Base-by-base conservation (phyloP, 2,113 vertebrate species). In the Pyrgilauda ruficollis region DNA sequence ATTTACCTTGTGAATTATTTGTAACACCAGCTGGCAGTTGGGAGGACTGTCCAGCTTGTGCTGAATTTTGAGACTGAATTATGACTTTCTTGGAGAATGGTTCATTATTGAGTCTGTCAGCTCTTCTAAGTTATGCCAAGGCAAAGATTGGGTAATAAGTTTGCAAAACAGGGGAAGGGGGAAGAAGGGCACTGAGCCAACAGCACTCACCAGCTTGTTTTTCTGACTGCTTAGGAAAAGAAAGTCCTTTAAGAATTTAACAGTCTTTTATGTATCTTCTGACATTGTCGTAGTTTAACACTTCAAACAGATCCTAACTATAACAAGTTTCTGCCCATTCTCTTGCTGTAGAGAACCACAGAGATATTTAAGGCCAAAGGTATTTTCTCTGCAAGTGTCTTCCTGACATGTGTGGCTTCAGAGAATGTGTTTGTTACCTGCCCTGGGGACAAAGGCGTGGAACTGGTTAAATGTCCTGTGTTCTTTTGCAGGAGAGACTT, bases 401-500 rank as follows among this genome's bases (percentile, higher is more conserved):
- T 15, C 43, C 31, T 20, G 13, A 44, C 0, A 13, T 55, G 33
- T 46, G 30, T 73, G 61, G 43, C 41, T 78, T 79, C 49, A 94
- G 68, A 76, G n/a, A 56, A 47, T 4, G 12, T 4, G 8, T 56
- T 82, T 4, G 2, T 72, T 73, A 20, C 41, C 26, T 0, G 1
- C 28, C 8, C 30, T 69, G 90, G 67, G 41, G 30, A 18, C 52
- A 35, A 15, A 39, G 8, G 23, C 44, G 28, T 50, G 26, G 84
- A 66, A 41, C n/a, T 23, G 78, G 35, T 69, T 76, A 46, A 24
- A 12, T 4, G 8, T 52, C 5, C 35, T 19, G 10, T 92, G 96
- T 73, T 91, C 41, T 94, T 89, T 94, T 69, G 39, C 97, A 99
- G 99, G 99, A 99, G 96, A 98, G 99, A 97, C 98, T 99, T 55